Percentiles rank a stretch among this genome's conserved stretches.
Conservation (phyloP, 2,888 invertebrate genomes). For the Xanthia togata region DNA sequence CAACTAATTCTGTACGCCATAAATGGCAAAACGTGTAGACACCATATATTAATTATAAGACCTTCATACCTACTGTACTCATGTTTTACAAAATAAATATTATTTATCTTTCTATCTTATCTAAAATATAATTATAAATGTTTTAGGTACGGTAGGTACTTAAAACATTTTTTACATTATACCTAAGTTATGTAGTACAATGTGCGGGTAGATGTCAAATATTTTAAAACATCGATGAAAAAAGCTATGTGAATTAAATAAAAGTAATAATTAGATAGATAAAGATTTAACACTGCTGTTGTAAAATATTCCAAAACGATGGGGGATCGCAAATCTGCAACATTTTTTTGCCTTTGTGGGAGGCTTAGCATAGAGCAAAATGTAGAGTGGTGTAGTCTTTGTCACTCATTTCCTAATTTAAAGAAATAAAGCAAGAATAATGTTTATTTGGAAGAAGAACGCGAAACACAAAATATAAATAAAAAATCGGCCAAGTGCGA, state of each 20-base stretch:
- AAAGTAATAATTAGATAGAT: neutral
- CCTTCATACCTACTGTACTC: too few species aligned
- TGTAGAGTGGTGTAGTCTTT: neutral
- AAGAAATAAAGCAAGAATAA: too few species aligned
- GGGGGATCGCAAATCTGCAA: neutral
- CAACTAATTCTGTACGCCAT: too few species aligned
- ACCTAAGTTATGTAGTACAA: neutral
- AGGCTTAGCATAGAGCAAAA: neutral
- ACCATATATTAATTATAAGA: too few species aligned
- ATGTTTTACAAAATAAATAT: too few species aligned
- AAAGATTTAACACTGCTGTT: neutral
- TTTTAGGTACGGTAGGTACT: neutral
- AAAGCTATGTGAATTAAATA: neutral
- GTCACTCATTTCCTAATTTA: neutral
- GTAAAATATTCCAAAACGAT: slow-evolving; percentile 9
- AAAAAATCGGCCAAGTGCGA: too few species aligned
- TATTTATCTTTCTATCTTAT: too few species aligned
- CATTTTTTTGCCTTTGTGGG: neutral
- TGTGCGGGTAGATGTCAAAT: neutral
- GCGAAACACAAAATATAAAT: too few species aligned
- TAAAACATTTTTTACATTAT: too few species aligned
- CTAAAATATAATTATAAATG: neutral
- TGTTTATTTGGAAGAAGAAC: too few species aligned
- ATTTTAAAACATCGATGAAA: neutral
- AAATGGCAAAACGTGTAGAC: too few species aligned